Evolutionary conservation across 1,140 invertebrate genomes (phyloP).

Genomic region (Meloidogyne exigua): DNA sequence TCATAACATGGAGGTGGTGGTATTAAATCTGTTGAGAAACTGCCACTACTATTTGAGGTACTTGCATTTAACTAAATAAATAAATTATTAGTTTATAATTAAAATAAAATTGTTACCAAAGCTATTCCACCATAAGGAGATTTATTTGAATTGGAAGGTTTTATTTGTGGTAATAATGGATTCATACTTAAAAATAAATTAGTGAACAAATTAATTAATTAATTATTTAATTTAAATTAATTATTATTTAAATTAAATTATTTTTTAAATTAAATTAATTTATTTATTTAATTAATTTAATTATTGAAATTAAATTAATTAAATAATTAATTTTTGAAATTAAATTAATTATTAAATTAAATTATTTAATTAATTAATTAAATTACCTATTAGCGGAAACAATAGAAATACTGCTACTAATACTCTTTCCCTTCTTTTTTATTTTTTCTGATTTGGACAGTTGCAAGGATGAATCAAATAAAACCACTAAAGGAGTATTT

Average conservation of each 20-base stretch:
- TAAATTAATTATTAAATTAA: background rate
- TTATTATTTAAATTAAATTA: too few relatives aligned
- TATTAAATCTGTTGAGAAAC: background rate
- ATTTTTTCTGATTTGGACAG: background rate
- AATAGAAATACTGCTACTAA: slow-evolving; percentile 3
- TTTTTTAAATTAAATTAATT: too few relatives aligned
- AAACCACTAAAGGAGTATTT: background rate
- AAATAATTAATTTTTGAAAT: too few relatives aligned
- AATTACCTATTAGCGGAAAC: slow-evolving; percentile 18
- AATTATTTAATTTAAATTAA: too few relatives aligned
- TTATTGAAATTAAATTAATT: background rate
- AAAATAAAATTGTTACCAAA: too few relatives aligned
- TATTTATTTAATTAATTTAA: background rate
- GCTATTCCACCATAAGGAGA: background rate
- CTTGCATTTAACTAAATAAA: background rate
- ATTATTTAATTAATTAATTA: background rate
- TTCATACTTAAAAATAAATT: background rate
- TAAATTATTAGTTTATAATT: too few relatives aligned
- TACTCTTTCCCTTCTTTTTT: background rate
- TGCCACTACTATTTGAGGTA: background rate
- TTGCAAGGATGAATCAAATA: background rate
- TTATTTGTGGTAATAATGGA: background rate
- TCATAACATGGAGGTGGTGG: slow-evolving; percentile 16
- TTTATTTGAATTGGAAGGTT: background rate
- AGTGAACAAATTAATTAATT: too few relatives aligned